Conservation (phyloP, 2,113 vertebrate genomes). For the Laticauda laticaudata region DNA sequence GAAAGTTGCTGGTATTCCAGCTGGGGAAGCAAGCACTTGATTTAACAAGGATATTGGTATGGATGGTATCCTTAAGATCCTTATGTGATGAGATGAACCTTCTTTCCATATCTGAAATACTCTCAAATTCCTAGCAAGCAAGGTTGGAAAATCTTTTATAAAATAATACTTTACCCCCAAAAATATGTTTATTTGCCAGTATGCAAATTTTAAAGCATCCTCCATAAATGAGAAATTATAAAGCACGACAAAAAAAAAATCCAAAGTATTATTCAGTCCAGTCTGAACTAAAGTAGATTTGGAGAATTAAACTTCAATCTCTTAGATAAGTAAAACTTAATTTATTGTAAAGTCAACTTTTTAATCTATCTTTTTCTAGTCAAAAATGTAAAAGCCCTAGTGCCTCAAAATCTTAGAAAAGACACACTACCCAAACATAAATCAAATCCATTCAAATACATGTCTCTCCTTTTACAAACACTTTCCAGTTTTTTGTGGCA, state of each 20-base stretch:
- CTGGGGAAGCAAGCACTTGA: not conserved
- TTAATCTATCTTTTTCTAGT: slow-evolving; percentile 20
- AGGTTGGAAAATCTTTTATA: not conserved
- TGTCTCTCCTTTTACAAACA: slow-evolving; percentile 5
- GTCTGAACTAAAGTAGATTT: slow-evolving; percentile 13
- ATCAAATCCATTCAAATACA: slow-evolving; percentile 9
- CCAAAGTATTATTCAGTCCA: not conserved
- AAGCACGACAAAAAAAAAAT: not conserved
- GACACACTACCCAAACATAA: not conserved
- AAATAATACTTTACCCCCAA: not conserved
- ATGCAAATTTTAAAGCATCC: not conserved
- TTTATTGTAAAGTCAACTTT: not conserved
- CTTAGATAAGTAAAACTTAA: not conserved
- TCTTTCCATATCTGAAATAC: not conserved
- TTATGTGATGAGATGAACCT: not conserved
- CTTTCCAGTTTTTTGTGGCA: slow-evolving; percentile 19
- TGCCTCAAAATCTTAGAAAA: slow-evolving; percentile 14
- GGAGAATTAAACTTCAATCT: not conserved
- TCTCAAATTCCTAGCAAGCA: not conserved
- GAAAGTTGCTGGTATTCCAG: not conserved
- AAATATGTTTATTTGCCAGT: not conserved
- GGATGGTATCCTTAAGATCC: not conserved
- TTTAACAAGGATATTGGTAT: not conserved
- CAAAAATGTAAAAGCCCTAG: slow-evolving; percentile 6
- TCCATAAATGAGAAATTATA: slow-evolving; percentile 38